Conservation (phyloP, 2,113 vertebrate genomes). For the Brachyhypopomus occidentalis region DNA sequence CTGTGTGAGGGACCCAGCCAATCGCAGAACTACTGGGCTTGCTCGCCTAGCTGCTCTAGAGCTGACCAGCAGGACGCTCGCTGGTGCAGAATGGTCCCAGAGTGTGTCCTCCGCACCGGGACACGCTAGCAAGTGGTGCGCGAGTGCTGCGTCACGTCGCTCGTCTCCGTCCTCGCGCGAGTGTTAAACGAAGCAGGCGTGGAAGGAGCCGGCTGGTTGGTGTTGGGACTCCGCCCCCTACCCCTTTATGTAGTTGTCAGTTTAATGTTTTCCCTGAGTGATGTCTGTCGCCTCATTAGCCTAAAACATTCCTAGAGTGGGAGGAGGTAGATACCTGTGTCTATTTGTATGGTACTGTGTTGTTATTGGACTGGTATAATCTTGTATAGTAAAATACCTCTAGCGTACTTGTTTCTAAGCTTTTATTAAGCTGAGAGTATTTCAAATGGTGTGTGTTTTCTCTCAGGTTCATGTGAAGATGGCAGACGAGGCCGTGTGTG, state of each 20-base stretch:
- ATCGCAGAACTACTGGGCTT: too few species aligned
- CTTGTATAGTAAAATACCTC: neutral
- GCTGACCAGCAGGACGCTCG: too few species aligned
- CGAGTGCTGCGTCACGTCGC: neutral
- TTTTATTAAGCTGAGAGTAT: neutral
- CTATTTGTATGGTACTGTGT: neutral
- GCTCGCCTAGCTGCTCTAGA: too few species aligned
- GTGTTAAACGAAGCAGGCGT: conserved; percentile 36
- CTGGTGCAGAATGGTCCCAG: too few species aligned
- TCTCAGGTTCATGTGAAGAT: conserved; percentile 94
- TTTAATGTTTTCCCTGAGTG: conserved; percentile 51
- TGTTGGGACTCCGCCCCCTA: conserved; percentile 36
- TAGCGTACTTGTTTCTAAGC: too few species aligned
- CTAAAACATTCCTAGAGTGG: conserved; percentile 23
- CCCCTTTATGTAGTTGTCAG: conserved; percentile 58
- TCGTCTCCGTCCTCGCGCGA: conserved; percentile 27
- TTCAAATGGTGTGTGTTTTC: conserved; percentile 10
- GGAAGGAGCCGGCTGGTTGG: conserved; percentile 42
- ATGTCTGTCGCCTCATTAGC: conserved; percentile 57
- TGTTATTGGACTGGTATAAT: neutral
- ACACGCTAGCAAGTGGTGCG: too few species aligned
- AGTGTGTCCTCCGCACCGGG: too few species aligned
- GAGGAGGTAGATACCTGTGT: neutral
- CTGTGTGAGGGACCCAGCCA: too few species aligned
- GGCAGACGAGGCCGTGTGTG: conserved; percentile 93